These are phyloP conservation scores for Lytechinus pictus DNA, from an alignment of 35 echinoderm and acorn worm genomes.

Conservation along the genomic window DNA sequence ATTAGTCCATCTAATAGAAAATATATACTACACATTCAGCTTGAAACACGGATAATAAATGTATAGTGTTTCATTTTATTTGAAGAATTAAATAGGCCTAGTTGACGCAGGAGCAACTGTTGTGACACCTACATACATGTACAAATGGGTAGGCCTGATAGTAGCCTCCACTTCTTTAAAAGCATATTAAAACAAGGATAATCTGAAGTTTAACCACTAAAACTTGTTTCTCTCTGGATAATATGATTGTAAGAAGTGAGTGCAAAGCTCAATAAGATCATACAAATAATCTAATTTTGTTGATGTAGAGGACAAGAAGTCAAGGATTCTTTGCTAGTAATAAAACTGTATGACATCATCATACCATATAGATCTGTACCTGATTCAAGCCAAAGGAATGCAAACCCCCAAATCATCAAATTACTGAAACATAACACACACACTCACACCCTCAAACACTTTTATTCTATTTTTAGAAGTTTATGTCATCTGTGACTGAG, in stretches of 20 bases:
- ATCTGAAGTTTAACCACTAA: too few species aligned
- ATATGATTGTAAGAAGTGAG: too few species aligned
- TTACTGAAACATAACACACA: background rate
- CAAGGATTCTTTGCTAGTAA: background rate
- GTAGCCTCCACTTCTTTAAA: too few species aligned
- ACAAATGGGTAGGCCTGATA: too few species aligned
- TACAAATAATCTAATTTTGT: background rate
- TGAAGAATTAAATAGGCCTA: too few species aligned
- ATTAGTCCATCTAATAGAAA: background rate
- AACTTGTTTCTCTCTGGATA: too few species aligned
- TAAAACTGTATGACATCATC: background rate
- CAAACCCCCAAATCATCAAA: background rate
- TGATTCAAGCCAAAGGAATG: background rate
- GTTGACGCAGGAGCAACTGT: too few species aligned
- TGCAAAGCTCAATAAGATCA: background rate
- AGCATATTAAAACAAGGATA: too few species aligned
- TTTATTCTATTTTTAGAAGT: background rate
- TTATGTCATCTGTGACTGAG: background rate
- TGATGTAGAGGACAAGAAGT: background rate
- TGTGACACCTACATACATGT: too few species aligned
- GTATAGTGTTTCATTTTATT: background rate
- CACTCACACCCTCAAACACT: background rate
- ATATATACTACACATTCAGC: background rate
- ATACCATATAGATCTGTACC: background rate
- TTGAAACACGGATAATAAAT: background rate